phyloP scores from a whole-genome alignment of 2,888 invertebrate species.

The Lycophotia porphyrea region DNA sequence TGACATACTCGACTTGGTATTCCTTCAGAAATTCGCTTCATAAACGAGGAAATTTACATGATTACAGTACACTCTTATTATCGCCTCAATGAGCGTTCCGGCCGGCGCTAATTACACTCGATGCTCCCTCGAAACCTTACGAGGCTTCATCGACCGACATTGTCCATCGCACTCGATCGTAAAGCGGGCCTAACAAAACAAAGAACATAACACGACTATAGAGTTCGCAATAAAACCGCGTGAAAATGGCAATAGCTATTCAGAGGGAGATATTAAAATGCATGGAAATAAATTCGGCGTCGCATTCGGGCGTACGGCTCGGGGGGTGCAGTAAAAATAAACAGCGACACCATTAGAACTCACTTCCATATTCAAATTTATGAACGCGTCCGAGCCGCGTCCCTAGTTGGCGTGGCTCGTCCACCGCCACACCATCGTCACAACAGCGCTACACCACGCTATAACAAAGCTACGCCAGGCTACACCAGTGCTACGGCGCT shows the following conservation, averaged over 20 bases:
- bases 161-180: slow-evolving; percentile 82
- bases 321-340: slow-evolving; percentile 91
- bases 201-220: slow-evolving; percentile 82
- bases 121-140: slow-evolving; percentile 80
- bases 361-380: slow-evolving; percentile 91
- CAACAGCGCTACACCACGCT: slow-evolving; percentile 59
- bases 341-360: slow-evolving; percentile 91
- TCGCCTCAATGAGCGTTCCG: slow-evolving; percentile 77
- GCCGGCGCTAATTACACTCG: slow-evolving; percentile 78
- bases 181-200: slow-evolving; percentile 85
- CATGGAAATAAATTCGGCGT: slow-evolving; percentile 91
- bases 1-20: slow-evolving; percentile 79
- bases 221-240: slow-evolving; percentile 88
- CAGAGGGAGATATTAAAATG: slow-evolving; percentile 91
- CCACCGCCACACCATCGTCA: slow-evolving; percentile 65
- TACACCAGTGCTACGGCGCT: slow-evolving; percentile 8
- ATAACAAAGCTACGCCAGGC: not conserved
- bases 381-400: slow-evolving; percentile 85
- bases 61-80: slow-evolving; percentile 78
- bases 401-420: slow-evolving; percentile 68
- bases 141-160: slow-evolving; percentile 83
- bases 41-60: slow-evolving; percentile 81
- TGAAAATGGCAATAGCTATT: slow-evolving; percentile 90
- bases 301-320: slow-evolving; percentile 90
- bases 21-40: slow-evolving; percentile 77